Base-by-base conservation (phyloP, 2,888 invertebrate genomes). In the Branchipolynoe longqiensis region DNA sequence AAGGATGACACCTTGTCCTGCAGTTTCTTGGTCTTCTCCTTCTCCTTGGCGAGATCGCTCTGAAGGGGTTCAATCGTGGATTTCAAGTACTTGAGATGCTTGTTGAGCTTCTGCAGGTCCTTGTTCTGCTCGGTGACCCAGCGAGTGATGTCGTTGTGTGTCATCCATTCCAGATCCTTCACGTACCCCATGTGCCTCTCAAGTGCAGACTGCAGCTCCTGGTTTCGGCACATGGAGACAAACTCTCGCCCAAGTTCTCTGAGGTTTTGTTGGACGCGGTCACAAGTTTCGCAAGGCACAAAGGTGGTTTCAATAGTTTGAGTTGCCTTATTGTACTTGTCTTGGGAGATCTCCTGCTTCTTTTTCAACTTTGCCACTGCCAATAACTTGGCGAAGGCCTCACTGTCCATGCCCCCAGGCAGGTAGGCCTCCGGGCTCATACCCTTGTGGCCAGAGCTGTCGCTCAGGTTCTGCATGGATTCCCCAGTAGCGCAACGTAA, bases 291-390 rank as follows among this genome's bases (percentile, higher is more conserved):
- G 90, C 94, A 94, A 4, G 93, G 93, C 0, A 92, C 91, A 89
- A 94, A 93, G 0, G 93, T 92, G 2, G 94, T 93, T 86, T 94
- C 94, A 22, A 90, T 88, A n/a, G 94, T 94, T 90, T 94, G 94
- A 81, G 90, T 90, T 22, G 92, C 90, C 88, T 93, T 94, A 87
- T 90, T 92, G 86, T 90, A 92, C 22, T 91, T 90, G 83, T 93
- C 93, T 33, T 87, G 83, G 14, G 86, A 85, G 36, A 87, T 87
- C 3, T 8, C 48, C 28, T 41, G 25, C 54, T 41, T 31, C 22
- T 62, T 48, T 12, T 54, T 22, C 14, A 48, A 48, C 48, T 33
- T 33, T 33, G 69, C 38, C 48, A 48, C 8, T 36, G 69, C 1
- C 28, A 78, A 14, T 3, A 78, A 33, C 31, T 41, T 54, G 25